phyloP scores from a whole-genome alignment of 2,797 vertebrate genomes.

The Phrynocephalus vlangalii region DNA sequence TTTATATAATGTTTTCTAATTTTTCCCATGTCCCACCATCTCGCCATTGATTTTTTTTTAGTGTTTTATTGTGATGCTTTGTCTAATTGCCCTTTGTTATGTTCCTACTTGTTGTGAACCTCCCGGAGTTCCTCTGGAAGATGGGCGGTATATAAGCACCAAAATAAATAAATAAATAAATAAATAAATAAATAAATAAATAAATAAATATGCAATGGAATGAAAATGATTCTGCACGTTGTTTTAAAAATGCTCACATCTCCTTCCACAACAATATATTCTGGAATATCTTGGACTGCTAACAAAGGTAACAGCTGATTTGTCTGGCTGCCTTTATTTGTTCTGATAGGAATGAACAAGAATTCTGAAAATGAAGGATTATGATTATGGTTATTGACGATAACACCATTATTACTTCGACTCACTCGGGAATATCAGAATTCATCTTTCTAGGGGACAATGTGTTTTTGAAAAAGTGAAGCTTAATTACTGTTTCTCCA shows the following conservation, averaged over 20 bases:
- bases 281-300: not conserved
- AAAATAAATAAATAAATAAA: too few species aligned
- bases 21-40: too few species aligned
- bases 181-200: too few species aligned
- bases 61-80: too few species aligned
- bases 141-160: too few species aligned
- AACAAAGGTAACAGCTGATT: not conserved
- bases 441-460: not conserved
- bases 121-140: too few species aligned
- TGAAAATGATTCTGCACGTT: not conserved
- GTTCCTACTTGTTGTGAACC: too few species aligned
- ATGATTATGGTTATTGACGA: not conserved
- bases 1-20: too few species aligned
- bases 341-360: not conserved
- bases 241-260: not conserved
- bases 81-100: too few species aligned
- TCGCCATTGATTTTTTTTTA: too few species aligned
- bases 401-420: not conserved
- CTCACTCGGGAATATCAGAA: not conserved
- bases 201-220: not conserved
- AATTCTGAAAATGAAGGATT: not conserved
- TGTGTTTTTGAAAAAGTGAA: not conserved
- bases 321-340: not conserved
- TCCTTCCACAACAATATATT: constrained; percentile 13
- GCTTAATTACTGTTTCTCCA: not conserved